A percentile compares a stretch with the other conserved stretches of the same genome.
These are phyloP conservation scores for Enteromius trimaculatus DNA, from an alignment of 2,797 vertebrate genomes.

Conservation along the genomic window DNA sequence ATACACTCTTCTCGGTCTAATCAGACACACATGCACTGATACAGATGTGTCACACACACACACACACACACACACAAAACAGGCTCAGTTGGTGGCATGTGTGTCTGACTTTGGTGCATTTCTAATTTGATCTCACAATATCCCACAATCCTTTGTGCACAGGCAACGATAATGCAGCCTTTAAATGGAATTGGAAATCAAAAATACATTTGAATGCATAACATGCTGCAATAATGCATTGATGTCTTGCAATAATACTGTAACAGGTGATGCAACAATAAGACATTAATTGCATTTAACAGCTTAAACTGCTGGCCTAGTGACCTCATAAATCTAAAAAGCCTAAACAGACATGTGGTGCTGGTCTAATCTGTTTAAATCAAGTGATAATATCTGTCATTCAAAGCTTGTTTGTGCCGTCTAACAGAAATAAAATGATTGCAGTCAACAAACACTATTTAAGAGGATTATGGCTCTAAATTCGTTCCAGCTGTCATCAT, in stretches of 20 bases:
- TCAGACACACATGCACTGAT: conserved; percentile 37
- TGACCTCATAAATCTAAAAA: conserved; percentile 30
- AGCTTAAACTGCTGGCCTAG: neutral
- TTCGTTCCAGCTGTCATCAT: conserved; percentile 43
- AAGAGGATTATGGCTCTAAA: conserved; percentile 41
- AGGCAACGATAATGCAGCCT: neutral
- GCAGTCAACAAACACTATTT: conserved; percentile 35
- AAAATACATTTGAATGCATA: neutral
- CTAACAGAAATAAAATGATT: conserved; percentile 19
- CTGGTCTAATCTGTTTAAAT: conserved; percentile 29
- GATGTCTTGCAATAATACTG: neutral
- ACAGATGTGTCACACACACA: conserved; percentile 12
- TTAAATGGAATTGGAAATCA: neutral
- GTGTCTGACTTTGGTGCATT: neutral
- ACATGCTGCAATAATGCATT: neutral
- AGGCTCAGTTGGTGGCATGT: conserved; percentile 1
- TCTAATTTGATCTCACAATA: neutral
- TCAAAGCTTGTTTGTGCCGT: conserved; percentile 31
- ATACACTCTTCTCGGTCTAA: conserved; percentile 46
- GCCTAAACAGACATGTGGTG: neutral
- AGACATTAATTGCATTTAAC: neutral
- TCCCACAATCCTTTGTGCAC: neutral
- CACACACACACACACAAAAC: neutral
- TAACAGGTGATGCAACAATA: neutral
- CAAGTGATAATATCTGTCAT: conserved; percentile 38